Evolutionary conservation across 2,888 invertebrate species (phyloP).

Genomic region (Sminthurinus aureus): DNA sequence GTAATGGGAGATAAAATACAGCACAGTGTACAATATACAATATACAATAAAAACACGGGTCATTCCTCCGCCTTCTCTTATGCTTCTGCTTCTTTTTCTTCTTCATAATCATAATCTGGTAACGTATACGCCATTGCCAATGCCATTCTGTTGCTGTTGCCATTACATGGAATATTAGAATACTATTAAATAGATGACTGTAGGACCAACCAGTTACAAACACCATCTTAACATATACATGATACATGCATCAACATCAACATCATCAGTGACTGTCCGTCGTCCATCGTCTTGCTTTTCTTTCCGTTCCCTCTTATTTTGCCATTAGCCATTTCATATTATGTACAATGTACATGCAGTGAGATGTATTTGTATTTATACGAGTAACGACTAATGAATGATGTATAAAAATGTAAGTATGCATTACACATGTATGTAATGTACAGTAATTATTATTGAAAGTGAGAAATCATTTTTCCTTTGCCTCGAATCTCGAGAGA

Average conservation of each 20-base stretch:
- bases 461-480: not conserved
- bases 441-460: too few species aligned
- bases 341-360: not conserved
- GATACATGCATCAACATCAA: too few species aligned
- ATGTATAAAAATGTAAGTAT: not conserved
- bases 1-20: too few species aligned
- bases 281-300: not conserved
- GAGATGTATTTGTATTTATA: too few species aligned
- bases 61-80: conserved; percentile 29
- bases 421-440: not conserved
- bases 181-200: not conserved
- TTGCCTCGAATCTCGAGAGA: not conserved
- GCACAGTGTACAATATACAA: not conserved
- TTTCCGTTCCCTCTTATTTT: not conserved
- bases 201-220: conserved; percentile 10
- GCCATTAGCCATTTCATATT: conserved; percentile 16
- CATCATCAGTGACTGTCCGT: not conserved
- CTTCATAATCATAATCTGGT: conserved; percentile 27
- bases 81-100: not conserved
- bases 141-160: too few species aligned
- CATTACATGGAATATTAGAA: too few species aligned
- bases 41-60: conserved; percentile 29
- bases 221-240: not conserved
- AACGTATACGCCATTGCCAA: not conserved
- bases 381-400: not conserved